These are phyloP conservation scores for Oreotrochilus melanogaster DNA, from an alignment of 2,113 vertebrate species.

Conservation along the genomic window DNA sequence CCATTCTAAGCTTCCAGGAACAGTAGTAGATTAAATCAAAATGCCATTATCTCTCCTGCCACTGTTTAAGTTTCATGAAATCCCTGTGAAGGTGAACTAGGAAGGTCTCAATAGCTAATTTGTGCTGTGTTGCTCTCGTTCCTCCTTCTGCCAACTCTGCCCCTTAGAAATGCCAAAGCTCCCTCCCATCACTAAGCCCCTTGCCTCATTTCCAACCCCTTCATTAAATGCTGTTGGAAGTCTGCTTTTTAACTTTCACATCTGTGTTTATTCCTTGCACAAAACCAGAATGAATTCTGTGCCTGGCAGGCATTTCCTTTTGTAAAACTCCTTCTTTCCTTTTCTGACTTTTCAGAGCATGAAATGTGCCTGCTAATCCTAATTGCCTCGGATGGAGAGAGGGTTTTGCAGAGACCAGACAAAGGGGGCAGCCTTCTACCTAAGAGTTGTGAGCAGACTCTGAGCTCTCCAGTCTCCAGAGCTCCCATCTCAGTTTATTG, in stretches of 20 bases:
- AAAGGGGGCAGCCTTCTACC: constrained; percentile 42
- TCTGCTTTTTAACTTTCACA: constrained; percentile 41
- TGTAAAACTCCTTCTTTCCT: constrained; percentile 48
- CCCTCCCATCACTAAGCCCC: background rate
- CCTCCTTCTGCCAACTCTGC: background rate
- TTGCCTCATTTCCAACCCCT: constrained; percentile 6
- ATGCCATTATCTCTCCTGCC: background rate
- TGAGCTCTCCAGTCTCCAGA: background rate
- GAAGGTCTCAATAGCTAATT: background rate
- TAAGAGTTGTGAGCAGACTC: background rate
- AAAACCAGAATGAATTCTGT: constrained; percentile 53
- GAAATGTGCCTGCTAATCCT: constrained; percentile 71
- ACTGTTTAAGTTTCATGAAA: background rate
- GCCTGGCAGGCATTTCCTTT: constrained; percentile 62
- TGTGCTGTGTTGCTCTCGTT: background rate
- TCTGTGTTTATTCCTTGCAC: constrained; percentile 45
- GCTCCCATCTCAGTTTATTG: background rate
- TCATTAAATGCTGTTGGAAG: constrained; percentile 55
- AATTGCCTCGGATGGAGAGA: constrained; percentile 41
- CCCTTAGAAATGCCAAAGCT: background rate
- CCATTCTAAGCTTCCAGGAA: background rate
- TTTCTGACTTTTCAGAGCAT: constrained; percentile 78
- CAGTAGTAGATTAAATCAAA: background rate
- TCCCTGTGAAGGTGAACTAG: background rate
- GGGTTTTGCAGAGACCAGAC: constrained; percentile 12